phyloP scores from a whole-genome alignment of 2,113 vertebrate species.

The Catagonus wagneri region DNA sequence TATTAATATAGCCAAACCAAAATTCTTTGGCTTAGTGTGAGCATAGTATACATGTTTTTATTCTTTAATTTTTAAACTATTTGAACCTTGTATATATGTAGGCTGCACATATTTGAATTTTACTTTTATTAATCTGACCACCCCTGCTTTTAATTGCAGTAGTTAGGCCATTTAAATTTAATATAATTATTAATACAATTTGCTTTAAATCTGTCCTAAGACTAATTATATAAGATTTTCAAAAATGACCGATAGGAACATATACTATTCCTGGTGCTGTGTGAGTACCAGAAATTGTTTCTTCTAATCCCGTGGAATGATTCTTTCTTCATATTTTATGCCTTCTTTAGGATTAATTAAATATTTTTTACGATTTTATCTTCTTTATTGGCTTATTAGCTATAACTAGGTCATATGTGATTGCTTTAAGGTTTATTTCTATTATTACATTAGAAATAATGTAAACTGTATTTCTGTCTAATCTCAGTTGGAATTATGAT shows the following conservation, averaged over 20 bases:
- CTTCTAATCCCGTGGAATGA: no score
- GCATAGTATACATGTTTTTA: not conserved
- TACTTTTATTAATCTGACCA: not conserved
- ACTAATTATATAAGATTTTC: not conserved
- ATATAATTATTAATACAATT: not conserved
- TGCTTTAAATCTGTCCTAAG: not conserved
- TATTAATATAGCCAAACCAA: not conserved
- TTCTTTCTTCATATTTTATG: not conserved
- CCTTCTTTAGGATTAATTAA: not conserved
- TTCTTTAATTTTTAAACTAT: not conserved
- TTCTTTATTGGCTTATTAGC: not conserved
- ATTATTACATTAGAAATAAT: no score
- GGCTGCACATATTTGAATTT: not conserved
- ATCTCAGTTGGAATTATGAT: not conserved
- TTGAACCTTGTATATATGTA: not conserved
- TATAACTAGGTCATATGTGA: not conserved
- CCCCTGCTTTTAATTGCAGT: not conserved
- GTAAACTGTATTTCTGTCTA: not conserved
- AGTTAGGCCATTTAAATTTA: not conserved
- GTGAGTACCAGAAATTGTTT: no score
- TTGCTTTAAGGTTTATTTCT: not conserved
- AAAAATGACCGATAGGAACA: no score
- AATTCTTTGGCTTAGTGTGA: not conserved
- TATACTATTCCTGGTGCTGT: no score
- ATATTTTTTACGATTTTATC: not conserved